Percentiles rank a stretch among this genome's conserved stretches.
Evolutionary conservation across 2,888 invertebrate species (phyloP).

Genomic region (Trichogramma evanescens): DNA sequence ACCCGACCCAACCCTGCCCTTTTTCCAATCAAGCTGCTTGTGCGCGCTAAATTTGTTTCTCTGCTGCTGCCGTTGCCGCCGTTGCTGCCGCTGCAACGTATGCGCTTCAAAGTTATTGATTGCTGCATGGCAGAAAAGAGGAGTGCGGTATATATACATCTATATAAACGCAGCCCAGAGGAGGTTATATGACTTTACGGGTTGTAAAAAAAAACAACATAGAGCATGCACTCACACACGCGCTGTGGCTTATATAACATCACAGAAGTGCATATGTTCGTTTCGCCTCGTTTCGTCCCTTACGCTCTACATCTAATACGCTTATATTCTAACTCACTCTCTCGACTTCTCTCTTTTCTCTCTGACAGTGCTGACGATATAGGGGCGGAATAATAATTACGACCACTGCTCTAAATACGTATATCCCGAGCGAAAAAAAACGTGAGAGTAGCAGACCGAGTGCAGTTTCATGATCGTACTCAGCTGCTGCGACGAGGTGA

Average conservation of each 20-base stretch:
- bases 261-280: constrained; percentile 9
- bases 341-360: constrained; percentile 38
- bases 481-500: neutral
- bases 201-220: neutral
- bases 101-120: constrained; percentile 41
- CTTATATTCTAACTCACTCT: constrained; percentile 14
- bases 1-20: neutral
- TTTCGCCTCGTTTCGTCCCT: constrained; percentile 14
- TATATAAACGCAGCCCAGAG: neutral
- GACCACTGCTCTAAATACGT: constrained; percentile 20
- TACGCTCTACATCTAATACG: constrained; percentile 26
- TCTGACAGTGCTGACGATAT: constrained; percentile 34
- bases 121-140: constrained; percentile 24
- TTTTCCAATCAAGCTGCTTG: constrained; percentile 37
- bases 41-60: constrained; percentile 39
- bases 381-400: constrained; percentile 35
- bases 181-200: neutral
- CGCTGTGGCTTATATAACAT: neutral
- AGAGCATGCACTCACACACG: neutral
- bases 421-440: neutral
- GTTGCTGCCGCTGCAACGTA: constrained; percentile 17
- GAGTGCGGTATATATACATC: neutral
- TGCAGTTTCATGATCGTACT: too few species aligned
- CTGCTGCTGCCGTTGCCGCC: constrained; percentile 34
- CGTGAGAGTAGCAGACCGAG: too few species aligned